Percentiles rank a stretch among this genome's conserved stretches.
These are phyloP conservation scores for Lithobius niger DNA, from an alignment of 1,140 invertebrate genomes.

Conservation along the genomic window DNA sequence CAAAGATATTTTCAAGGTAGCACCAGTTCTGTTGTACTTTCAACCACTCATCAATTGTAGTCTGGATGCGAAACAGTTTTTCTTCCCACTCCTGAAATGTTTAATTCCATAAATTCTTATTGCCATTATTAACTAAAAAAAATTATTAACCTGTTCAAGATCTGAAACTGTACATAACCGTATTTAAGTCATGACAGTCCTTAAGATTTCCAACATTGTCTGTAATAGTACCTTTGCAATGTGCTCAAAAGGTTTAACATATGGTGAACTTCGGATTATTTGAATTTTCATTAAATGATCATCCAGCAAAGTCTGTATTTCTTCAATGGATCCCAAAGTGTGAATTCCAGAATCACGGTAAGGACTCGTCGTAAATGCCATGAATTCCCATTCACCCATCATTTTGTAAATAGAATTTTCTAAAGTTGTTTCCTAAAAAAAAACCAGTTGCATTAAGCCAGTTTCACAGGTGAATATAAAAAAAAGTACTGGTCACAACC, in stretches of 20 bases:
- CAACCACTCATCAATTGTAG: conserved; percentile 73
- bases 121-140: background rate
- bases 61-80: conserved; percentile 57
- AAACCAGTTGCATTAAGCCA: too few relatives aligned
- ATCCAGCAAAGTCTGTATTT: conserved; percentile 70
- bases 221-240: conserved; percentile 29
- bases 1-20: conserved; percentile 86
- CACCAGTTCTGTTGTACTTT: conserved; percentile 71
- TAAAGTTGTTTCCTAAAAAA: conserved; percentile 54
- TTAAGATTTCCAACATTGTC: background rate
- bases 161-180: too few relatives aligned
- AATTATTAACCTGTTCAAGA: too few relatives aligned
- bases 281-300: conserved; percentile 80
- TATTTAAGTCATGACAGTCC: too few relatives aligned
- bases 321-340: conserved; percentile 66
- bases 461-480: too few relatives aligned
- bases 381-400: conserved; percentile 67
- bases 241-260: conserved; percentile 72
- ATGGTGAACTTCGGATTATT: conserved; percentile 77
- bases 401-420: conserved; percentile 67
- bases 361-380: conserved; percentile 51
- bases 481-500: too few relatives aligned
- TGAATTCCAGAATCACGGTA: conserved; percentile 66
- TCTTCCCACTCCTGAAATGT: conserved; percentile 54
- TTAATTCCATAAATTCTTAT: conserved; percentile 2